Percentiles rank a stretch among this genome's conserved stretches.
Conservation (phyloP, 2,113 vertebrate species). For the Neotoma lepida region DNA sequence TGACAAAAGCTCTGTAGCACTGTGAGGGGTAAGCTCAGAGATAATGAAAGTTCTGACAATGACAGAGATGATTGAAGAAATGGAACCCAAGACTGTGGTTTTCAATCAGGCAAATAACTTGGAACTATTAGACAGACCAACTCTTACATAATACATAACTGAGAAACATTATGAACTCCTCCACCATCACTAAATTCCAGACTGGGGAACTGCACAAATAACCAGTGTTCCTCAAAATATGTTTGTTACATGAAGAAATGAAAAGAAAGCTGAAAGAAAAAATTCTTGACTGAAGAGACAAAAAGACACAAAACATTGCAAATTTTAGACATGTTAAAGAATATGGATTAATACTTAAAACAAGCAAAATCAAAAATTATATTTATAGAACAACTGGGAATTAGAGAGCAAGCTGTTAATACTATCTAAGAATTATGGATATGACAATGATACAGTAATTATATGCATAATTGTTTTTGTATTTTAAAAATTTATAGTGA, state of each 20-base stretch:
- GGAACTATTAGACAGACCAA: background rate
- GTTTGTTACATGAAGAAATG: background rate
- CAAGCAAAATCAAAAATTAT: background rate
- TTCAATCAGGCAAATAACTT: background rate
- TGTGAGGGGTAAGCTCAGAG: background rate
- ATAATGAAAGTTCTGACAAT: background rate
- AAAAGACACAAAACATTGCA: background rate
- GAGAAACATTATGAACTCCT: background rate
- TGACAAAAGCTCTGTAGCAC: background rate
- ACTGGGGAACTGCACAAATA: background rate
- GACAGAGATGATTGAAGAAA: background rate
- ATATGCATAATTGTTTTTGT: background rate
- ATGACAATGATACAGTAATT: background rate
- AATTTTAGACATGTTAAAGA: background rate
- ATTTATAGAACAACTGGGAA: background rate
- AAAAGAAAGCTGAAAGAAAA: background rate
- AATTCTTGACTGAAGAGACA: background rate
- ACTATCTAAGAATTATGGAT: background rate
- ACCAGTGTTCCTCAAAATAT: background rate
- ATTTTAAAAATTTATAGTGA: background rate
- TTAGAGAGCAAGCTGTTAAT: background rate
- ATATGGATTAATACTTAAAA: background rate
- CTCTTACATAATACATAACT: background rate
- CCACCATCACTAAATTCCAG: background rate
- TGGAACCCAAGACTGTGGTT: background rate